Conservation (phyloP, 2,797 vertebrate species). For the Notoglanidium macrostoma region DNA sequence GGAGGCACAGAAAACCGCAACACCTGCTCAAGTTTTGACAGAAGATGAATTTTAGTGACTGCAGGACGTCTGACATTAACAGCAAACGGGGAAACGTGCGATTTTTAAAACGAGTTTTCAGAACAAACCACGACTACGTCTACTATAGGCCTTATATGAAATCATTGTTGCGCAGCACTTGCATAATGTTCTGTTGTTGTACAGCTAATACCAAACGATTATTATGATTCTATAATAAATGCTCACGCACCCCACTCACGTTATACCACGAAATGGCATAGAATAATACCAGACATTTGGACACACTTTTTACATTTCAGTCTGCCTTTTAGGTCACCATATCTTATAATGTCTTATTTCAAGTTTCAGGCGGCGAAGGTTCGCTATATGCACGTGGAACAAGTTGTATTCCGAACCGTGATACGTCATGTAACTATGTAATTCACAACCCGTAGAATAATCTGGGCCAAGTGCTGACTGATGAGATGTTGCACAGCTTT, state of each 20-base stretch:
- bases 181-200: slow-evolving; percentile 50
- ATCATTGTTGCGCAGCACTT: slow-evolving; percentile 38
- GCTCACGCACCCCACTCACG: not conserved
- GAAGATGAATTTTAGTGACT: slow-evolving; percentile 53
- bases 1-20: slow-evolving; percentile 68
- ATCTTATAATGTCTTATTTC: not conserved
- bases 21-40: slow-evolving; percentile 77
- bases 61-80: not conserved
- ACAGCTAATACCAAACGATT: slow-evolving; percentile 7
- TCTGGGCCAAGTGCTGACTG: not conserved
- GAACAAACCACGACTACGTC: not conserved
- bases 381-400: not conserved
- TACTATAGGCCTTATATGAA: slow-evolving; percentile 34
- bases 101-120: not conserved
- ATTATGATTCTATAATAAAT: not conserved
- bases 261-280: not conserved
- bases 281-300: no score
- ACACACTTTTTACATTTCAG: not conserved
- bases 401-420: not conserved
- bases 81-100: not conserved
- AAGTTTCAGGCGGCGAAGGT: not conserved
- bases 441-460: not conserved
- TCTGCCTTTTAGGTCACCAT: not conserved
- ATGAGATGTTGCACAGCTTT: not conserved
- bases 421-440: not conserved